Base-by-base conservation (phyloP, 2,888 invertebrate genomes). In the Drepana falcataria region DNA sequence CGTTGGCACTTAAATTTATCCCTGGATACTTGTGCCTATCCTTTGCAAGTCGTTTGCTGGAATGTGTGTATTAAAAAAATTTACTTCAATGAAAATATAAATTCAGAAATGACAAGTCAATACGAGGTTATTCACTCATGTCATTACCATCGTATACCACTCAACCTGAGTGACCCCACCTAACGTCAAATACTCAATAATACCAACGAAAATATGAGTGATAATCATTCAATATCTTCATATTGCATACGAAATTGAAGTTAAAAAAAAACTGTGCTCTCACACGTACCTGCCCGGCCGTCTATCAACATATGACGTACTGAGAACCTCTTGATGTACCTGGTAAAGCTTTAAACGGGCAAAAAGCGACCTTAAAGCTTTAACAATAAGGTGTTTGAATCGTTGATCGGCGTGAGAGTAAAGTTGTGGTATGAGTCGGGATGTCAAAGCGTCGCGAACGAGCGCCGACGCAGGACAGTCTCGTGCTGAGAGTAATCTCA, bases 401-500 rank as follows among this genome's bases (percentile, higher is more conserved):
- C 44, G 69, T 65, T 40, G 41, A 48, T 4, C 53, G 47, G 34
- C 57, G 59, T 66, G 61, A 59, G 54, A 57, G 53, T 66, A 65
- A 65, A 64, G 59, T 64, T 75, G 71, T 71, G 60, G 68, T 70
- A 48, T n/a, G 74, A 73, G 87, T 87, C 89, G 87, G 90, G 88
- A 85, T 90, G 91, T 91, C 91, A 91, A 89, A 91, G 90, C 89
- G 87, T 87, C 88, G 90, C 88, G 86, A 85, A 86, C 87, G 87
- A 88, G 87, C 88, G 87, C 85, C 85, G 87, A 87, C 87, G 84
- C 85, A 78, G 90, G 89, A 88, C 87, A 86, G 88, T 89, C 87
- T 90, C 91, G 88, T 91, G 91, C 91, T 91, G 91, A 87, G 91
- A 90, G 90, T 81, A 91, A 91, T 91, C 89, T 89, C 73, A 79